Evolutionary conservation across 2,113 vertebrate genomes (phyloP), one percentile per base, ranked within the genome.

Genomic region (Alosa alosa): DNA sequence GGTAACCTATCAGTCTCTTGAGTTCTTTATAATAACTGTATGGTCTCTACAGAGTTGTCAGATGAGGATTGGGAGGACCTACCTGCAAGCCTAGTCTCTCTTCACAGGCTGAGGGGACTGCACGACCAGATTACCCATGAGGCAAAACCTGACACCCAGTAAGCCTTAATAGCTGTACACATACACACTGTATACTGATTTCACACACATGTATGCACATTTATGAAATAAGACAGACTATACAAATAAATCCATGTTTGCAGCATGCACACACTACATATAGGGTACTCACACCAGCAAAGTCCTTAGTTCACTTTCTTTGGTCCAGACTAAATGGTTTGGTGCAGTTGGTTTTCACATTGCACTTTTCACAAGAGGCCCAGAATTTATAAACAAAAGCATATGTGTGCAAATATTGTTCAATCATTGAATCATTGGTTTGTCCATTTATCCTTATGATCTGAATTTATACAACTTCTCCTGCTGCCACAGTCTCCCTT

Each of bases 51-150:
- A 49, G 10, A 83, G 47, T 39, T 86, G 5, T 31, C 83, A 20
- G 86, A 86, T 31, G 31, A 57, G 22, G 82, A 81, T 31, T 86
- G 82, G 86, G 82, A 75, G 46, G 47, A 55, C 6, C 47, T 86
- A 49, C 64, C 82, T 10, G 46, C 45, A 75, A 82, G 78, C 44
- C 47, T 86, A 82, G 47, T n/a, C 11, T 72, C 82, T 11, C 68
- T 84, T 68, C 68, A 86, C 47, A 83, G 82, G 13, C 82, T 86
- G 68, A 81, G 83, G 82, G 82, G 86, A 41, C 39, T 86, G 82
- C 46, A 13, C 13, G 31, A 84, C 6, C 60, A 25, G 39, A 18
- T 84, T 50, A 84, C 7, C 0, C 60, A 84, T 20, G 20, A 36
- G 31, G n/a, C 46, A 31, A 18, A 25, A 25, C 20, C 15, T 52